These are phyloP conservation scores for Solenopsis fugax DNA, from an alignment of 1,140 invertebrate species.

Conservation along the genomic window DNA sequence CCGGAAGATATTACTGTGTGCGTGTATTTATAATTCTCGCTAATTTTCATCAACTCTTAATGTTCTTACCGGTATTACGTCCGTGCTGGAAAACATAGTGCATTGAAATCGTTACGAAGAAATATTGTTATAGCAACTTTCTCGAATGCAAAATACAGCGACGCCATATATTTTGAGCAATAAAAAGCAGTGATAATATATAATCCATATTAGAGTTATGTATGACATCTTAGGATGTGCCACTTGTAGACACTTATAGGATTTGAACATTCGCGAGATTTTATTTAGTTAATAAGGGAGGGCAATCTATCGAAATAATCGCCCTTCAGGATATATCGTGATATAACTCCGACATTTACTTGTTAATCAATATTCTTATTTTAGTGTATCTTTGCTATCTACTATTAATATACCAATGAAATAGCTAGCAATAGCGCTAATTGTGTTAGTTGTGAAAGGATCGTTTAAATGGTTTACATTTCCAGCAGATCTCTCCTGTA, in stretches of 20 bases:
- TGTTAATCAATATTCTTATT: conserved; percentile 43
- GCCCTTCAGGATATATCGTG: background rate
- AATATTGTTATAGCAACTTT: conserved; percentile 3
- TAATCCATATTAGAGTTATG: background rate
- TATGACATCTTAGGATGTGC: background rate
- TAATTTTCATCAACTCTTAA: conserved; percentile 62
- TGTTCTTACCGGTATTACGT: conserved; percentile 48
- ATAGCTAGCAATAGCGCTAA: background rate
- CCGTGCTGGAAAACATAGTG: background rate
- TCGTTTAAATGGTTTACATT: background rate
- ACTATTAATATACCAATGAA: conserved; percentile 26
- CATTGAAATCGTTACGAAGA: conserved; percentile 52
- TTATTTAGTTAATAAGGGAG: background rate
- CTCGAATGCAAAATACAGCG: background rate
- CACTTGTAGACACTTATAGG: background rate
- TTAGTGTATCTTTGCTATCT: conserved; percentile 15
- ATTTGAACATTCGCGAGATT: conserved; percentile 14
- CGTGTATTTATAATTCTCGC: conserved; percentile 62
- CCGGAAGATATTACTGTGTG: conserved; percentile 57
- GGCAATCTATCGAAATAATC: conserved; percentile 16
- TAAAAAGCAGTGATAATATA: conserved; percentile 25
- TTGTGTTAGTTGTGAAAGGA: background rate
- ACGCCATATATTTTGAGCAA: background rate
- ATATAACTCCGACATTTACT: conserved; percentile 25
- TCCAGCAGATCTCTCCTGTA: background rate